Percentiles rank a stretch among this genome's conserved stretches.
Conservation (phyloP, 2,888 invertebrate species). For the Aphidius colemani region DNA sequence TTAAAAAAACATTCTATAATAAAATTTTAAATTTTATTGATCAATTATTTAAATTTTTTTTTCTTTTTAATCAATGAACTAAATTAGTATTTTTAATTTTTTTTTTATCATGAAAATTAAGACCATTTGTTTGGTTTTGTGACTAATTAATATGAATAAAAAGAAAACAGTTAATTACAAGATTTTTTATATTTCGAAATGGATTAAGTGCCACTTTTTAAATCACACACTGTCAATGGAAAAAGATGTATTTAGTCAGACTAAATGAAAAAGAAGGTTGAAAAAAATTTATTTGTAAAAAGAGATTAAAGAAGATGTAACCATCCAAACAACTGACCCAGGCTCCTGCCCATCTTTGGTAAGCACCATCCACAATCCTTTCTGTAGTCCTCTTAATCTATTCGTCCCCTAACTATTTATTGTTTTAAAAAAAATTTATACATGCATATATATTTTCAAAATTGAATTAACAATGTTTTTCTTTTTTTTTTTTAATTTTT, state of each 20-base stretch:
- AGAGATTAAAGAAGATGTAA: constrained; percentile 53
- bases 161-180: not conserved
- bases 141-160: not conserved
- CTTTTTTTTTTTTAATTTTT: constrained; percentile 4
- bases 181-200: too few species aligned
- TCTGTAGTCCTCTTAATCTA: constrained; percentile 60
- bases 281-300: constrained; percentile 37
- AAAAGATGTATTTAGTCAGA: too few species aligned
- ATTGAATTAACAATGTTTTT: constrained; percentile 14
- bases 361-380: constrained; percentile 58
- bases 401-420: constrained; percentile 54
- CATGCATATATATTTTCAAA: constrained; percentile 25
- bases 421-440: constrained; percentile 31
- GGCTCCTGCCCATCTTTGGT: constrained; percentile 60
- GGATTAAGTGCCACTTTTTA: too few species aligned
- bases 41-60: too few species aligned
- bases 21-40: too few species aligned
- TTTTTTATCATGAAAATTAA: not conserved
- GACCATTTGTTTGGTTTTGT: not conserved
- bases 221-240: too few species aligned
- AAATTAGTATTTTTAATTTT: not conserved
- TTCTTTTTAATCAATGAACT: too few species aligned
- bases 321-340: constrained; percentile 59
- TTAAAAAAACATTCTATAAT: too few species aligned
- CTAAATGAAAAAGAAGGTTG: constrained; percentile 35